phyloP scores from a whole-genome alignment of 1,140 invertebrate species.

The Latrodectus geometricus region DNA sequence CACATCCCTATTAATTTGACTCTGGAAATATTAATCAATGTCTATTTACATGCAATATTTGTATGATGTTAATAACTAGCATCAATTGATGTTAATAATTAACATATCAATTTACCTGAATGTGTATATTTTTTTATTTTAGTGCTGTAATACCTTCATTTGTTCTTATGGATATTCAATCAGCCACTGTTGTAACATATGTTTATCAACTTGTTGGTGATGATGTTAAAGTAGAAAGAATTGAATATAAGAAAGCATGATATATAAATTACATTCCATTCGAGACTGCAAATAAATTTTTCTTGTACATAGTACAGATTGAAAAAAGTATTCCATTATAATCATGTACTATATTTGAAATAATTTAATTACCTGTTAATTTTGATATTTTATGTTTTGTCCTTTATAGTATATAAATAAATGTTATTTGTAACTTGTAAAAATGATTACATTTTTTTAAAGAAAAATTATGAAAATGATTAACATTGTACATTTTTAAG shows the following conservation, averaged over 20 bases:
- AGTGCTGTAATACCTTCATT: constrained; percentile 95
- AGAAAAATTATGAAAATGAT: no score
- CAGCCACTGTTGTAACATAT: constrained; percentile 96
- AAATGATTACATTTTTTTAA: background rate
- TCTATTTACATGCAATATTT: no score
- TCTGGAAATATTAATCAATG: no score
- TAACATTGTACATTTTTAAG: no score
- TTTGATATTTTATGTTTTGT: background rate
- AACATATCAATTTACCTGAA: background rate
- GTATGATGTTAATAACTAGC: no score
- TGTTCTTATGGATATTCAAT: constrained; percentile 98
- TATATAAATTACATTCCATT: background rate
- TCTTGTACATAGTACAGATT: background rate
- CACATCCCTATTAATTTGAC: no score
- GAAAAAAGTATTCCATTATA: no score
- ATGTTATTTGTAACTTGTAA: background rate
- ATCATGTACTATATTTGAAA: no score
- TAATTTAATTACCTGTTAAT: background rate
- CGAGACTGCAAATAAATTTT: background rate
- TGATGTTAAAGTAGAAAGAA: constrained; percentile 98
- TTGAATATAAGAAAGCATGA: constrained; percentile 89
- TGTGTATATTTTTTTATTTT: constrained; percentile 68
- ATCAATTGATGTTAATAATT: no score
- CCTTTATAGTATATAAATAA: background rate
- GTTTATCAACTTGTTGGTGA: constrained; percentile 97